Evolutionary conservation across 2,113 vertebrate species (phyloP).

Genomic region (Ia io): DNA sequence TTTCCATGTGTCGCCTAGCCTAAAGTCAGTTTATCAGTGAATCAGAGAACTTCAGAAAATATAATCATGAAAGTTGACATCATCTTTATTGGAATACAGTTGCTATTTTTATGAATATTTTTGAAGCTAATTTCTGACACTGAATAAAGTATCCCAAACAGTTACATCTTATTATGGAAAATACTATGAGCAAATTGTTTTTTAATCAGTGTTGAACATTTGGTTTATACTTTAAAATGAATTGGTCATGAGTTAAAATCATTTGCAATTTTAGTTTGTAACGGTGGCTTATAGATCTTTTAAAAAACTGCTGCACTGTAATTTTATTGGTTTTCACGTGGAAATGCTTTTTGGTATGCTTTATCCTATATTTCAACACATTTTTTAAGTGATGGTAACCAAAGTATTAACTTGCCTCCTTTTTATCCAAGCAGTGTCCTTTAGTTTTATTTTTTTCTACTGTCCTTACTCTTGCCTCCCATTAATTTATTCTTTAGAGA

Average conservation of each 20-base stretch:
- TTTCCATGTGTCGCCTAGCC: background rate
- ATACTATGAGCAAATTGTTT: background rate
- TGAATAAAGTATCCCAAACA: background rate
- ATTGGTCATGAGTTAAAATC: conserved; percentile 9
- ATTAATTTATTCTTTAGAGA: background rate
- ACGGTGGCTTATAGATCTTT: background rate
- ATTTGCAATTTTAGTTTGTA: background rate
- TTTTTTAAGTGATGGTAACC: background rate
- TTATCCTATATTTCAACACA: background rate
- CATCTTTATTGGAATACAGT: background rate
- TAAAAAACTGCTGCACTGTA: background rate
- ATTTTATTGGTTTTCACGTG: background rate
- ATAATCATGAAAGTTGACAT: background rate
- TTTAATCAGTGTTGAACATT: conserved; percentile 21
- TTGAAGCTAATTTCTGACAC: background rate
- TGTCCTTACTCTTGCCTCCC: background rate
- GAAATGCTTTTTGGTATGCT: background rate
- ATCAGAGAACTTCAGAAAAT: background rate
- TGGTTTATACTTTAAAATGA: conserved; percentile 21
- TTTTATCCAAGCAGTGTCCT: background rate
- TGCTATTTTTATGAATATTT: background rate
- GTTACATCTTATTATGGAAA: background rate
- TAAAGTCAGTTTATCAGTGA: background rate
- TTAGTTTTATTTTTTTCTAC: background rate
- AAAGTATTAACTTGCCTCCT: background rate